Evolutionary conservation across 1,140 invertebrate species (phyloP).

Genomic region (Drosophila orosa): DNA sequence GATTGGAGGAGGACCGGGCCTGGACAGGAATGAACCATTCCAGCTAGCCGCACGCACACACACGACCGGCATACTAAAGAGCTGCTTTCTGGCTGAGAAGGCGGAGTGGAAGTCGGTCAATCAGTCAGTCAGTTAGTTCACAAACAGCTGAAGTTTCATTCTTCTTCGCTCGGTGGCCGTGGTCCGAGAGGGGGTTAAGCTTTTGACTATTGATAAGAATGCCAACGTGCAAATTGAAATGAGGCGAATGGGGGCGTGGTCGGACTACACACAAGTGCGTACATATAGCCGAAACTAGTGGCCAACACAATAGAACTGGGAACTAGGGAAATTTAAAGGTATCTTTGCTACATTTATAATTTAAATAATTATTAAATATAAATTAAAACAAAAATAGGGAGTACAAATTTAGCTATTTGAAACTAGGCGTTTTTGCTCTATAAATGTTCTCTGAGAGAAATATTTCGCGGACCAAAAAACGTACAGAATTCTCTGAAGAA

Average conservation of each 20-base stretch:
- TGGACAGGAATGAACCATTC: constrained; percentile 17
- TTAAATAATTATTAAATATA: too few relatives aligned
- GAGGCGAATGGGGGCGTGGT: constrained; percentile 31
- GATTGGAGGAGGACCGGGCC: constrained; percentile 12
- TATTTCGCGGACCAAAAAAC: background rate
- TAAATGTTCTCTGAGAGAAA: background rate
- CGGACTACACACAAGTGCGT: background rate
- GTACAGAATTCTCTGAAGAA: too few relatives aligned
- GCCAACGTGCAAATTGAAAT: constrained; percentile 54
- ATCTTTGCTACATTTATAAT: too few relatives aligned
- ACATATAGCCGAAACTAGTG: background rate
- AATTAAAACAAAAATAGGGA: too few relatives aligned
- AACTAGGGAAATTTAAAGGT: background rate
- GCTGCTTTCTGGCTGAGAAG: constrained; percentile 8
- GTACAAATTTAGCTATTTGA: too few relatives aligned
- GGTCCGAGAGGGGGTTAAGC: background rate
- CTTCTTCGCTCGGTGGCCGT: constrained; percentile 10
- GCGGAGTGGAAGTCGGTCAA: constrained; percentile 53
- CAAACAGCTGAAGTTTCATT: constrained; percentile 58
- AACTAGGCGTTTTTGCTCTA: background rate
- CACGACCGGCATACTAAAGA: constrained; percentile 61
- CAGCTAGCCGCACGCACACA: constrained; percentile 25
- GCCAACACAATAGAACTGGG: background rate
- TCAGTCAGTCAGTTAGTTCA: constrained; percentile 61
- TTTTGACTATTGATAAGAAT: constrained; percentile 56